These are phyloP conservation scores for Drosophila greeni DNA, from an alignment of 2,888 invertebrate species.

Conservation along the genomic window DNA sequence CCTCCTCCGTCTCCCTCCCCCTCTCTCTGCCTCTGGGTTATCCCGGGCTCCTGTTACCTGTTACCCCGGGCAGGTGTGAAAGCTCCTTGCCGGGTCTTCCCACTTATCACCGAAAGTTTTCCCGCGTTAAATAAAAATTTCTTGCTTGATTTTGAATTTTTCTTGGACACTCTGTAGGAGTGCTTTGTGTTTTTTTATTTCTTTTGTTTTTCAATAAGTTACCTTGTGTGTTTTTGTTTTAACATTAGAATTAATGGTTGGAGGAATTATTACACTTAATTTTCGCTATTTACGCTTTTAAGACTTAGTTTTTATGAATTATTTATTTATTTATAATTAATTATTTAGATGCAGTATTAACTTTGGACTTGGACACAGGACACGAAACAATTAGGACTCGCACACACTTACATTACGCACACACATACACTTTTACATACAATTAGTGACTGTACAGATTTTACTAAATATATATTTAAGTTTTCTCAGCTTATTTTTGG, in stretches of 20 bases:
- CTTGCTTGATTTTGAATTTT: conserved; percentile 7
- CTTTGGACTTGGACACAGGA: conserved; percentile 45
- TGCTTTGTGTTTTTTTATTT: conserved; percentile 34
- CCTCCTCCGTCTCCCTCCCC: neutral
- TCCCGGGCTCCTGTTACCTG: conserved; percentile 25
- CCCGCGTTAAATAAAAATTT: conserved; percentile 5
- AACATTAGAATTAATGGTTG: conserved; percentile 57
- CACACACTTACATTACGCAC: conserved; percentile 15
- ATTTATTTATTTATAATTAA: conserved; percentile 5
- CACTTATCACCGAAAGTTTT: conserved; percentile 28
- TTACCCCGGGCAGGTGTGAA: conserved; percentile 34
- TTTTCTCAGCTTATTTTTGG: conserved; percentile 35
- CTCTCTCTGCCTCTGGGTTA: neutral
- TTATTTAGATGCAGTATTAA: conserved; percentile 40
- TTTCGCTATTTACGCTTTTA: conserved; percentile 19
- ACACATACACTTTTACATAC: conserved; percentile 36
- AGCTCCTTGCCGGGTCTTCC: conserved; percentile 32
- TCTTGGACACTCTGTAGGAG: conserved; percentile 31
- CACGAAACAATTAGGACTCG: conserved; percentile 55
- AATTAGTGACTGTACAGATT: conserved; percentile 60
- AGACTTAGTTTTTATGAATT: conserved; percentile 18
- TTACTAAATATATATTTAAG: conserved; percentile 33
- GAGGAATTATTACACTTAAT: conserved; percentile 42
- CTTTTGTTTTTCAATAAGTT: conserved; percentile 57
- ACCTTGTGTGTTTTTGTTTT: conserved; percentile 40